Evolutionary conservation across 2,888 invertebrate genomes (phyloP).

Genomic region (Calephelis perditalis): DNA sequence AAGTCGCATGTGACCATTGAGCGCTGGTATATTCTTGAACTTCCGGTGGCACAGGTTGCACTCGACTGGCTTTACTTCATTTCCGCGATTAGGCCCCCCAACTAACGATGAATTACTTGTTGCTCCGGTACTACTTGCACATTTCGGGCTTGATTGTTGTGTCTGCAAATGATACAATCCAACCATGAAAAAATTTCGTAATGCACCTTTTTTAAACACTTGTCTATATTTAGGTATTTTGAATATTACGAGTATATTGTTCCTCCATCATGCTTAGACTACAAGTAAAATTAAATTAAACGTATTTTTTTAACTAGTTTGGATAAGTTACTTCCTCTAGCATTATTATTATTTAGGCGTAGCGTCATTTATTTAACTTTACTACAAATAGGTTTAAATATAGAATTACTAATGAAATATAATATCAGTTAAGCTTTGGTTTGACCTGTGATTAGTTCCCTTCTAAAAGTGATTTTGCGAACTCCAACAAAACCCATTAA

Average conservation of each 20-base stretch:
- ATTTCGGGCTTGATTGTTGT: conserved; percentile 61
- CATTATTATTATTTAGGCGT: no score
- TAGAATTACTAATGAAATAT: conserved; percentile 11
- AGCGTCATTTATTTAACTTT: no score
- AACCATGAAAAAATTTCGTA: no score
- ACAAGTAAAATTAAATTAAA: no score
- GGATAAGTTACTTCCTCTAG: no score
- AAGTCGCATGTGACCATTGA: conserved; percentile 98
- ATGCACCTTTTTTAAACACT: no score
- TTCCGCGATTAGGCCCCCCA: conserved; percentile 51
- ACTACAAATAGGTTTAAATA: not conserved
- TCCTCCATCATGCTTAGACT: no score
- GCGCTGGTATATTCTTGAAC: conserved; percentile 98
- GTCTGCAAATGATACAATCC: conserved; percentile 49
- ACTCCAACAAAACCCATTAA: conserved; percentile 71
- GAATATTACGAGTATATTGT: no score
- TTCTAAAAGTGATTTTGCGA: conserved; percentile 50
- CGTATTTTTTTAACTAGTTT: no score
- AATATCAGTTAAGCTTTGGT: conserved; percentile 36
- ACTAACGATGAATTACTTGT: conserved; percentile 39
- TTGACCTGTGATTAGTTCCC: conserved; percentile 56
- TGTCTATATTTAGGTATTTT: no score
- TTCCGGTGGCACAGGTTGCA: conserved; percentile 96
- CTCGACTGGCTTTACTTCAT: conserved; percentile 91
- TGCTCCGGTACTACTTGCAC: conserved; percentile 42